Evolutionary conservation across 2,888 invertebrate species (phyloP).

Genomic region (Andrena praecox): DNA sequence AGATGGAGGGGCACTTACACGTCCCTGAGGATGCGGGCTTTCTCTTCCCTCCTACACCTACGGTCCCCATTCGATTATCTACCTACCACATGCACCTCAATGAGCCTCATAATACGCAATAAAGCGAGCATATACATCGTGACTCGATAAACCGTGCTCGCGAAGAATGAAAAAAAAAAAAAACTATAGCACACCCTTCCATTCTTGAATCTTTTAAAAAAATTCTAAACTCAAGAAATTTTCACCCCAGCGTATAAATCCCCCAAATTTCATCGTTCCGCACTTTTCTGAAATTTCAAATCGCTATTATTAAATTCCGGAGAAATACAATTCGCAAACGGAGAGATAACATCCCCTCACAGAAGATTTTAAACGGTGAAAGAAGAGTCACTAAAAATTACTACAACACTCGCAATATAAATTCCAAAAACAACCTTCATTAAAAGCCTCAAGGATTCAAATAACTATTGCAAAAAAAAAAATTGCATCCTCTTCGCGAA

Average conservation of each 20-base stretch:
- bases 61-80: constrained; percentile 60
- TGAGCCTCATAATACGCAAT: constrained; percentile 59
- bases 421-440: no score
- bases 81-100: constrained; percentile 57
- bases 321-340: neutral
- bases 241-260: neutral
- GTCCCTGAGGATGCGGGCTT: constrained; percentile 56
- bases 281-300: neutral
- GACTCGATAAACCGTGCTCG: constrained; percentile 12
- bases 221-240: neutral
- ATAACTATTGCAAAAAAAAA: no score
- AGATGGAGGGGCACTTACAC: constrained; percentile 58
- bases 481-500: neutral
- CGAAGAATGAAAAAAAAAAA: constrained; percentile 13
- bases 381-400: neutral
- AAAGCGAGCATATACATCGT: constrained; percentile 45
- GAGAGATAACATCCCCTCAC: no score
- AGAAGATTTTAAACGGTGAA: neutral
- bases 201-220: neutral
- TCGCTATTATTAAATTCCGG: neutral
- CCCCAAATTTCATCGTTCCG: neutral
- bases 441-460: no score
- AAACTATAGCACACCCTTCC: neutral
- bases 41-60: constrained; percentile 43
- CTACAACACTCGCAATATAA: no score